Conservation (phyloP, 2,797 vertebrate genomes). For the Dermochelys coriacea region DNA sequence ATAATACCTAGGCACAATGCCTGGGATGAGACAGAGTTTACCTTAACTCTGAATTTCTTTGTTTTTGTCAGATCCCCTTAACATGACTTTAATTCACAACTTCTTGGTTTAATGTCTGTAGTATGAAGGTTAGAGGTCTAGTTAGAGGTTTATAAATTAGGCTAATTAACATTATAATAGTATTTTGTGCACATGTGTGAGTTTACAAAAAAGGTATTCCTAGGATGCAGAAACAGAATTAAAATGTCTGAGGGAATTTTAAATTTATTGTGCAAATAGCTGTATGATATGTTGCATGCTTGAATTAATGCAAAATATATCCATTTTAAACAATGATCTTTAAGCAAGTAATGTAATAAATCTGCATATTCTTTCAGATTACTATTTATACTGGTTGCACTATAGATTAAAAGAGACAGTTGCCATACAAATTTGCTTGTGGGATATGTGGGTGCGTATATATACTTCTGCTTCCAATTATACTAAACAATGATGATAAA, state of each 20-base stretch:
- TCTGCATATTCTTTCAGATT: constrained; percentile 79
- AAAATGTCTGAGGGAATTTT: constrained; percentile 74
- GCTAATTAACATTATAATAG: constrained; percentile 74
- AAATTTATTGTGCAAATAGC: constrained; percentile 80
- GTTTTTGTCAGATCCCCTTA: constrained; percentile 32
- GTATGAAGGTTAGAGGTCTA: constrained; percentile 62
- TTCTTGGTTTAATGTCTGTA: constrained; percentile 66
- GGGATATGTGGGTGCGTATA: constrained; percentile 66
- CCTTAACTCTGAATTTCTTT: constrained; percentile 12
- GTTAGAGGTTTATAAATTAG: constrained; percentile 78
- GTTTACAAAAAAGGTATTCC: constrained; percentile 49
- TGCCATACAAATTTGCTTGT: constrained; percentile 85
- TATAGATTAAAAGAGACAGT: constrained; percentile 89
- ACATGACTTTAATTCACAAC: constrained; percentile 62
- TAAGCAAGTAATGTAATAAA: constrained; percentile 78
- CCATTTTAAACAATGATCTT: constrained; percentile 82
- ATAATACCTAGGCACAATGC: fast-evolving
- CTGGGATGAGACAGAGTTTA: neutral
- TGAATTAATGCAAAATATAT: constrained; percentile 81
- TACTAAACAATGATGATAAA: constrained; percentile 85
- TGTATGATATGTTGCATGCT: constrained; percentile 77
- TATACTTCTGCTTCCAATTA: constrained; percentile 90
- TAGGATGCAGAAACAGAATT: constrained; percentile 75
- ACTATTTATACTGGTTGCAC: constrained; percentile 81
- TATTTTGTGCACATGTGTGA: constrained; percentile 32